These are phyloP conservation scores for Microchirus variegatus DNA, from an alignment of 2,797 vertebrate genomes.

Conservation along the genomic window DNA sequence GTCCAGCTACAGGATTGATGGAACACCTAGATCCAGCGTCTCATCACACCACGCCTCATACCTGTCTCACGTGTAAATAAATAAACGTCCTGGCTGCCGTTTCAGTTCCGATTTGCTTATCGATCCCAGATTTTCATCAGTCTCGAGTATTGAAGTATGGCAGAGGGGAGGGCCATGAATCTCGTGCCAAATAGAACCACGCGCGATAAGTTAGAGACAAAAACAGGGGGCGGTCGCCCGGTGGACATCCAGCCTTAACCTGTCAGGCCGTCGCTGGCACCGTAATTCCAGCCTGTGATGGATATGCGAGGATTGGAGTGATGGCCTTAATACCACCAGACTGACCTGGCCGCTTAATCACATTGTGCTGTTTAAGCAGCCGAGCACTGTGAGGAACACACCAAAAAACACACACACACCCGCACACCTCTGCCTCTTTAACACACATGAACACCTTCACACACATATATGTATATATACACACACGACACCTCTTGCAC, in stretches of 20 bases:
- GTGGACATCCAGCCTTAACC: slow-evolving; percentile 50
- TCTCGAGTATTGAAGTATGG: slow-evolving; percentile 69
- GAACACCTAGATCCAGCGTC: slow-evolving; percentile 34
- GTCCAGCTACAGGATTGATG: slow-evolving; percentile 61
- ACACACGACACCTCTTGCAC: slow-evolving; percentile 6
- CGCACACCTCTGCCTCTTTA: slow-evolving; percentile 27
- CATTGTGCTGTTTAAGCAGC: slow-evolving; percentile 63
- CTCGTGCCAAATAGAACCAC: slow-evolving; percentile 54
- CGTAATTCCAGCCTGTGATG: slow-evolving; percentile 72
- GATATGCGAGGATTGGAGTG: slow-evolving; percentile 60
- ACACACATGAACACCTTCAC: slow-evolving; percentile 18
- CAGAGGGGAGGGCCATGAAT: slow-evolving; percentile 68
- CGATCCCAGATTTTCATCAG: slow-evolving; percentile 81
- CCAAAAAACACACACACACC: slow-evolving; percentile 35
- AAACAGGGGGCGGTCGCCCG: slow-evolving; percentile 33
- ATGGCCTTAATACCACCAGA: slow-evolving; percentile 63
- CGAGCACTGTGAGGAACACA: slow-evolving; percentile 32
- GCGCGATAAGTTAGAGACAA: slow-evolving; percentile 65
- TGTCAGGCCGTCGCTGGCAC: slow-evolving; percentile 43
- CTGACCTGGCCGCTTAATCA: slow-evolving; percentile 69
- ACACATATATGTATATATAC: slow-evolving; percentile 1
- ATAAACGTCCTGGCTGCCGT: slow-evolving; percentile 56
- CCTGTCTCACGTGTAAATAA: slow-evolving; percentile 46
- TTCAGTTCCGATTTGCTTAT: slow-evolving; percentile 76
- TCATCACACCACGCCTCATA: slow-evolving; percentile 31